Evolutionary conservation across 1,140 invertebrate genomes (phyloP), one percentile per base, ranked within the genome.

Genomic region (Bombus pyrosoma): DNA sequence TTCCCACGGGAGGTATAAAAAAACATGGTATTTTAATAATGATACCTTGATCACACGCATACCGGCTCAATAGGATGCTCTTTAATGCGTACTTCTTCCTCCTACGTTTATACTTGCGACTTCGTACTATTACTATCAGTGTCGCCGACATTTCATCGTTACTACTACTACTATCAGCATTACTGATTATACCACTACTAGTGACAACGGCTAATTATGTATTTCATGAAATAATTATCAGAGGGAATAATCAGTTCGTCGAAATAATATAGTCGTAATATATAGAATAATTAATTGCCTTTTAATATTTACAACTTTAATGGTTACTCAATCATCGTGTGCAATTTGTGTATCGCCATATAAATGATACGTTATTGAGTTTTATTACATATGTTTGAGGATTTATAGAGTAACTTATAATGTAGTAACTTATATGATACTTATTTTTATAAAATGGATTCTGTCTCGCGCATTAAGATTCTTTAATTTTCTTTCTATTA

Each of bases 191-290:
- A 74, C 37, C 74, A 66, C 69, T 64, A 71, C 32, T 10, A 32
- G 77, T 81, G 77, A 34, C 83, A 85, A 68, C 43, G 77, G 43
- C 69, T 71, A 59, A 43, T 69, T 47, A 47, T 37, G 59, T 53
- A 43, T 85, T 81, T 73, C 59, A 71, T 39, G 43, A 73, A 85
- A 85, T 68, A 74, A 59, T 39, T 81, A 72, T 81, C 83, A 15
- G 32, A 66, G 77, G 43, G 43, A 85, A 68, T 68, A 53, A 69
- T 79, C 22, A 62, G n/a, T 34, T 41, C 66, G 57, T 57, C 59
- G 41, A 41, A 53, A 53, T 53, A 22, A 53, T 53, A 53, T 53
- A 5, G 47, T 53, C 47, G 15, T 47, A 18, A 18, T 47, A 47
- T 47, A 18, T 47, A 47, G 15, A 47, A 47, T 47, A 47, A 47